Conservation (phyloP, 2,888 invertebrate species). For the Xestia c-nigrum region DNA sequence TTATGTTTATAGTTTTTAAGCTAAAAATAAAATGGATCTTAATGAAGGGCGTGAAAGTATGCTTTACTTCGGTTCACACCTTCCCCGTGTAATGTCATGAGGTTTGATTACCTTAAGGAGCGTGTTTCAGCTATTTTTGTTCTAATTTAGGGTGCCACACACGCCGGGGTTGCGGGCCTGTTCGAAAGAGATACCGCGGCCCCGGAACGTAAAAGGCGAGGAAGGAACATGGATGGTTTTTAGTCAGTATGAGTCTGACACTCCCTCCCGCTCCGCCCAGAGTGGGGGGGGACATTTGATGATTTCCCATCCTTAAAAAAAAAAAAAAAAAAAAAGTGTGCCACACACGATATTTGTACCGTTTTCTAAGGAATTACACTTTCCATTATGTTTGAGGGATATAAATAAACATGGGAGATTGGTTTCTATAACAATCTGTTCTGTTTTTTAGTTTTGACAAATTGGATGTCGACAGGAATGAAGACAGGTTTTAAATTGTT, state of each 20-base stretch:
- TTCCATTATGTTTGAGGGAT: conserved; percentile 52
- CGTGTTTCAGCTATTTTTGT: conserved; percentile 79
- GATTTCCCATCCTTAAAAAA: no score
- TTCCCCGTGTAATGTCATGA: conserved; percentile 86
- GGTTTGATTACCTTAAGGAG: conserved; percentile 83
- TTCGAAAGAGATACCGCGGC: no score
- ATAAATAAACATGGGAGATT: conserved; percentile 61
- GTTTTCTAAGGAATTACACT: conserved; percentile 65
- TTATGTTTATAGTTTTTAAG: conserved; percentile 78
- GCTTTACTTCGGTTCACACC: conserved; percentile 85
- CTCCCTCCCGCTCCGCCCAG: no score
- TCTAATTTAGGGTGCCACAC: conserved; percentile 72
- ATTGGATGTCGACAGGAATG: conserved; percentile 43
- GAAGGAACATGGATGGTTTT: no score
- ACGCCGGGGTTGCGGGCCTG: no score
- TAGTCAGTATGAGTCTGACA: no score
- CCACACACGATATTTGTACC: conserved; percentile 64
- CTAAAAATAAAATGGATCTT: conserved; percentile 80
- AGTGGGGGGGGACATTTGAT: no score
- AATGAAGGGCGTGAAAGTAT: conserved; percentile 81
- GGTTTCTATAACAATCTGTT: conserved; percentile 56
- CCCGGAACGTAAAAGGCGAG: no score
- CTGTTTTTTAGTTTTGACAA: conserved; percentile 42
- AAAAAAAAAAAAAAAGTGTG: no score
- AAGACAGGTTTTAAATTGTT: conserved; percentile 30